Evolutionary conservation across 2,797 vertebrate species (phyloP).

Genomic region (Rhinogobio ventralis): DNA sequence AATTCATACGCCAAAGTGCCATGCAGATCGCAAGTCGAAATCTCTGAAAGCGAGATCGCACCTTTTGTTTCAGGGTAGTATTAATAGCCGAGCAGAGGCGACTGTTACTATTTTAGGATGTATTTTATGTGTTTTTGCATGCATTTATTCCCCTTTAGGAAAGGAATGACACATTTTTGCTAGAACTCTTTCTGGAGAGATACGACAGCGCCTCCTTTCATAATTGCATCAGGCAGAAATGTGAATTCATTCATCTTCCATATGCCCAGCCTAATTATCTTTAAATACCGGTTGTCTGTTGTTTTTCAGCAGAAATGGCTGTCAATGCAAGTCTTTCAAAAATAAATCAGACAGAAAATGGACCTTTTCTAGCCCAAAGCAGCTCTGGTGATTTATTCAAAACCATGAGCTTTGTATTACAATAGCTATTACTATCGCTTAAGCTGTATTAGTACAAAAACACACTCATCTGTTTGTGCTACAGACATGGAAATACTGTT

Average conservation of each 20-base stretch:
- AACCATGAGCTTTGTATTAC: neutral
- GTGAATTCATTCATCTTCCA: neutral
- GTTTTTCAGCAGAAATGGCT: neutral
- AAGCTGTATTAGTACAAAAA: neutral
- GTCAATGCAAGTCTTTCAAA: constrained; percentile 3
- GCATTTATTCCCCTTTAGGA: neutral
- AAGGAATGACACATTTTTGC: constrained; percentile 17
- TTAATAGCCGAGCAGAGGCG: constrained; percentile 11
- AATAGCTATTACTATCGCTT: neutral
- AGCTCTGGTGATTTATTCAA: neutral
- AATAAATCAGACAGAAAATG: neutral
- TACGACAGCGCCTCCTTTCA: neutral
- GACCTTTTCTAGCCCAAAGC: neutral
- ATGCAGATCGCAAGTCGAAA: neutral
- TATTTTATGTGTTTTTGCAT: constrained; percentile 41
- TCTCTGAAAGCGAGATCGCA: constrained; percentile 26
- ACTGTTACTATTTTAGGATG: constrained; percentile 37
- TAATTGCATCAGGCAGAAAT: constrained; percentile 1
- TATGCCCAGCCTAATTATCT: neutral
- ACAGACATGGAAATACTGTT: neutral
- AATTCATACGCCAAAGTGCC: neutral
- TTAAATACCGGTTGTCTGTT: constrained; percentile 6
- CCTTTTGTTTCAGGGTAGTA: constrained; percentile 45
- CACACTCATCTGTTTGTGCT: neutral
- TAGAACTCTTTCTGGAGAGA: constrained; percentile 3